A percentile compares a stretch with the other conserved stretches of the same genome.
Conservation (phyloP, 2,797 vertebrate species). For the Mionectes olivaceus region DNA sequence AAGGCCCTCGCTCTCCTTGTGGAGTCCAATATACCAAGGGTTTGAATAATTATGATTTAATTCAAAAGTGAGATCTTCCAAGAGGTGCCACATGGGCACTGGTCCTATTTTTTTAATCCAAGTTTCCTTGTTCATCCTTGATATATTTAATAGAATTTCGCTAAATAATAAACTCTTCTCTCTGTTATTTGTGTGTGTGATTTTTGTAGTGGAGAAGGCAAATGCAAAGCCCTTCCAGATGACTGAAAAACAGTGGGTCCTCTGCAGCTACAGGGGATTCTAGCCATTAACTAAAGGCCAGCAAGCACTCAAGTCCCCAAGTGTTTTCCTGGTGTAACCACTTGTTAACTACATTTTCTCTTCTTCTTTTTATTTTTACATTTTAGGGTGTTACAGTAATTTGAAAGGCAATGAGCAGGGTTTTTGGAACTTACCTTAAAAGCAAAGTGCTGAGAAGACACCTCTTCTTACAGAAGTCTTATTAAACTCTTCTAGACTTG, state of each 20-base stretch:
- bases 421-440: constrained; percentile 79
- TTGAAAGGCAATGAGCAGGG: constrained; percentile 83
- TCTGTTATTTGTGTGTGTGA: constrained; percentile 99
- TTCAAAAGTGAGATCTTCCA: constrained; percentile 70
- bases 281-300: constrained; percentile 95
- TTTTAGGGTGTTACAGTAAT: constrained; percentile 88
- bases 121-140: constrained; percentile 84
- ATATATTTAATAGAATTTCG: constrained; percentile 84
- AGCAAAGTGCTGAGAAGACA: constrained; percentile 81
- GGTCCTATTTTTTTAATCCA: constrained; percentile 80
- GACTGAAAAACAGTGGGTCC: constrained; percentile 95
- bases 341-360: constrained; percentile 87
- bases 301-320: constrained; percentile 92
- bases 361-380: constrained; percentile 86
- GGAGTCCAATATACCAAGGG: constrained; percentile 82
- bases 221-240: constrained; percentile 99
- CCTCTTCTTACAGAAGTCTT: constrained; percentile 79
- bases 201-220: constrained; percentile 99
- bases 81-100: constrained; percentile 82
- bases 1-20: background rate
- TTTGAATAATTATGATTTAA: constrained; percentile 68
- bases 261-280: constrained; percentile 98
- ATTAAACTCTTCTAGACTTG: constrained; percentile 81
- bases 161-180: constrained; percentile 96
- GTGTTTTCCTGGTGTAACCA: constrained; percentile 94